Conservation (phyloP, 2,113 vertebrate genomes). For the Etia nguti region DNA sequence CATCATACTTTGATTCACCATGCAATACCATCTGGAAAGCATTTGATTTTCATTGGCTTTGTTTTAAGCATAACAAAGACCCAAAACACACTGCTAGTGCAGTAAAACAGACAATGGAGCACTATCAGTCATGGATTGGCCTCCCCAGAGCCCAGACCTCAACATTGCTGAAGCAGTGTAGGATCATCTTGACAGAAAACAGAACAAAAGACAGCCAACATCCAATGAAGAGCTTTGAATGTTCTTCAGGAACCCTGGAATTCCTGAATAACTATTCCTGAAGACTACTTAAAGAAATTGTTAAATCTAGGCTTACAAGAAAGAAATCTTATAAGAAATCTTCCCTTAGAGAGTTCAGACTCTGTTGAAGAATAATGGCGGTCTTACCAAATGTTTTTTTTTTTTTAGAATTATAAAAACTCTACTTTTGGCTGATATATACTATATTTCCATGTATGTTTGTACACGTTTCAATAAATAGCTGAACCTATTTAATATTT, state of each 20-base stretch:
- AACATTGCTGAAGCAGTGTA: not conserved
- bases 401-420: not conserved
- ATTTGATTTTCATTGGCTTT: not conserved
- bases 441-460: not conserved
- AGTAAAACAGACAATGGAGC: not conserved
- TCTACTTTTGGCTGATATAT: not conserved
- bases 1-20: not conserved
- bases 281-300: not conserved
- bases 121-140: not conserved
- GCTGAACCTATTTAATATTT: not conserved
- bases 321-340: not conserved
- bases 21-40: not conserved
- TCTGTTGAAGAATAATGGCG: not conserved
- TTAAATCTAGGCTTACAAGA: not conserved
- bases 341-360: not conserved
- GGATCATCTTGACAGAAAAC: not conserved
- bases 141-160: not conserved
- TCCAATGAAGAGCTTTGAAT: not conserved
- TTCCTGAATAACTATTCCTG: not conserved
- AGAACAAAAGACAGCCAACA: not conserved
- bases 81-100: not conserved
- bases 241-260: not conserved
- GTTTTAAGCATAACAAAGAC: not conserved
- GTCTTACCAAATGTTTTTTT: too few species aligned
- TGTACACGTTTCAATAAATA: not conserved